These are phyloP conservation scores for Gibbula magus DNA, from an alignment of 2,888 invertebrate genomes.

Conservation along the genomic window DNA sequence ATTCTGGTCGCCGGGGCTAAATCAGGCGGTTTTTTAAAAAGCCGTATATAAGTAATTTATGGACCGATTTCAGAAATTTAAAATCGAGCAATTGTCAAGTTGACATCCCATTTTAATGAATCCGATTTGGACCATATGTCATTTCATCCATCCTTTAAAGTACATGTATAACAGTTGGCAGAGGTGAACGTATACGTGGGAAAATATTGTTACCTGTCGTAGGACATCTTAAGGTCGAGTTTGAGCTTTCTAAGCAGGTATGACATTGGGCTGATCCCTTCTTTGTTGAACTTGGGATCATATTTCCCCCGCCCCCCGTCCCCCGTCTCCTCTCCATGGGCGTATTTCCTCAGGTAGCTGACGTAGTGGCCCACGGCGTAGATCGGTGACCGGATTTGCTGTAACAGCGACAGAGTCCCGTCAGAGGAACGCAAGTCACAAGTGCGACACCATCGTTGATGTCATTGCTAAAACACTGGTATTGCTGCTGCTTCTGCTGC, in stretches of 20 bases:
- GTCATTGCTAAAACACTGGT: background rate
- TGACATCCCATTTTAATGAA: too few relatives aligned
- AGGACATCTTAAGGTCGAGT: slow-evolving; percentile 89
- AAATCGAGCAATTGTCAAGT: too few relatives aligned
- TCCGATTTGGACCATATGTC: too few relatives aligned
- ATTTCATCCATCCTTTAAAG: too few relatives aligned
- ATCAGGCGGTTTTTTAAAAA: too few relatives aligned
- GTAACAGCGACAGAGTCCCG: slow-evolving; percentile 22
- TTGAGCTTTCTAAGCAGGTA: slow-evolving; percentile 90
- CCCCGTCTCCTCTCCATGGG: slow-evolving; percentile 37
- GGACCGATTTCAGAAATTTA: too few relatives aligned
- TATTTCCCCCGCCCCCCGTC: slow-evolving; percentile 11
- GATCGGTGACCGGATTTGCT: slow-evolving; percentile 62
- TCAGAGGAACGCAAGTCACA: background rate
- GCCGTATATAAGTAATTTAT: too few relatives aligned
- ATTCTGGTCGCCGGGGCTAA: too few relatives aligned
- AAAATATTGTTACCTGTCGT: slow-evolving; percentile 84
- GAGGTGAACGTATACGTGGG: background rate
- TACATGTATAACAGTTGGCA: too few relatives aligned
- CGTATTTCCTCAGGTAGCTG: slow-evolving; percentile 53
- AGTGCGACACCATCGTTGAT: background rate
- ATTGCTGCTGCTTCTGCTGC: background rate
- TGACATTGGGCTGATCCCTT: slow-evolving; percentile 88
- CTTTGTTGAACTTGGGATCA: slow-evolving; percentile 29
- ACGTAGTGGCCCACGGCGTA: slow-evolving; percentile 61